Evolutionary conservation across 2,113 vertebrate genomes (phyloP), one percentile per base, ranked within the genome.

Genomic region (Oreochromis tanganicae): DNA sequence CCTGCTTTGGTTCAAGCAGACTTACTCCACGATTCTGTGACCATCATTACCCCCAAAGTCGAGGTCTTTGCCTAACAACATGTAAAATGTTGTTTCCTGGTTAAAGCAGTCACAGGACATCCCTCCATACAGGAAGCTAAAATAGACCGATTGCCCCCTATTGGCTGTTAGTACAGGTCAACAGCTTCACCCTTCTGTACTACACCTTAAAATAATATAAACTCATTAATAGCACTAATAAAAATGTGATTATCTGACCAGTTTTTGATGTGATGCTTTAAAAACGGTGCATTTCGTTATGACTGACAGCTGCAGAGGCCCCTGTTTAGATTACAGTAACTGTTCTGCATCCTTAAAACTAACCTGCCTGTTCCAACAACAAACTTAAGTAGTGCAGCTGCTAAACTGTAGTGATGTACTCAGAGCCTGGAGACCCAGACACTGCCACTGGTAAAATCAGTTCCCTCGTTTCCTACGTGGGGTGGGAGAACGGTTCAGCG

Each of bases 401-500:
- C 27, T 71, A 3, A 71, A 43, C n/a, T 43, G 63, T 24, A 41
- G 19, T 68, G 19, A 13, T 41, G 19, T 2, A 2, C 63, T 16
- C 56, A 9, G 57, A 17, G 57, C 57, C 57, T 59, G 57, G 1
- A 59, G 12, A 71, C n/a, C 7, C 7, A 68, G 12, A 13, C 32
- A 16, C 4, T 36, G 61, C 61, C 17, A 2, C 12, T 29, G 27
- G 27, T 14, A 59, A 59, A 59, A 59, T 59, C 13, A 29, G 27
- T 59, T 29, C 56, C 13, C 13, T 8, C 1, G 4, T 71, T 43
- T 38, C n/a, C 36, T 68, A 68, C 4, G n/a, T n/a, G n/a, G 54
- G 32, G 43, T 12, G 78, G 17, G 85, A 80, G 50, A 41, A 41
- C 34, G 91, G 94, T 95, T 96, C 95, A 91, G 93, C 93, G 95